Conservation (phyloP, 2,113 vertebrate species). For the Cariama cristata region DNA sequence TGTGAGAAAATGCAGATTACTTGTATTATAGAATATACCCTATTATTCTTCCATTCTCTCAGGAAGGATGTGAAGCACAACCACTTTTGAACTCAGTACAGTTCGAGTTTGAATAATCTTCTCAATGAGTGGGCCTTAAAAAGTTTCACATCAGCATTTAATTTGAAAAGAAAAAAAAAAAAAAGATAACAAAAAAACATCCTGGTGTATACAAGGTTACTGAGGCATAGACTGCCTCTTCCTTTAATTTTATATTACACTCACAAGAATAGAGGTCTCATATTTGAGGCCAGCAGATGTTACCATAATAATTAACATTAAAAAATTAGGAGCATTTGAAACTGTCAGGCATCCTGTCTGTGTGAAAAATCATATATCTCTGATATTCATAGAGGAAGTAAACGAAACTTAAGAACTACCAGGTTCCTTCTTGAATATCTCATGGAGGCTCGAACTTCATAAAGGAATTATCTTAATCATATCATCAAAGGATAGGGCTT, state of each 20-base stretch:
- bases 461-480: conserved; percentile 80
- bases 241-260: not conserved
- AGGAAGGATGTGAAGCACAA: not conserved
- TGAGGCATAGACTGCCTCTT: not conserved
- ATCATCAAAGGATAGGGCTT: conserved; percentile 69
- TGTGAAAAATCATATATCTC: not conserved
- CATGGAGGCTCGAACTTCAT: conserved; percentile 61
- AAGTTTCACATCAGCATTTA: not conserved
- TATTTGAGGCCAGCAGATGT: not conserved
- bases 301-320: not conserved
- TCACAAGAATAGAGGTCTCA: not conserved
- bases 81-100: accelerated
- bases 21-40: not conserved
- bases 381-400: not conserved
- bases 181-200: not conserved
- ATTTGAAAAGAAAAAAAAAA: not conserved
- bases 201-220: not conserved
- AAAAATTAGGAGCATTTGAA: conserved; percentile 58
- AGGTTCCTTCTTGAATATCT: conserved; percentile 61
- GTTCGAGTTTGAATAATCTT: not conserved
- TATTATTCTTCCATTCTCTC: not conserved
- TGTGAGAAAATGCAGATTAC: not conserved
- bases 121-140: not conserved
- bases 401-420: conserved; percentile 63
- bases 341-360: conserved; percentile 5